Conservation (phyloP, 2,797 vertebrate genomes). For the Oreochromis mossambicus region DNA sequence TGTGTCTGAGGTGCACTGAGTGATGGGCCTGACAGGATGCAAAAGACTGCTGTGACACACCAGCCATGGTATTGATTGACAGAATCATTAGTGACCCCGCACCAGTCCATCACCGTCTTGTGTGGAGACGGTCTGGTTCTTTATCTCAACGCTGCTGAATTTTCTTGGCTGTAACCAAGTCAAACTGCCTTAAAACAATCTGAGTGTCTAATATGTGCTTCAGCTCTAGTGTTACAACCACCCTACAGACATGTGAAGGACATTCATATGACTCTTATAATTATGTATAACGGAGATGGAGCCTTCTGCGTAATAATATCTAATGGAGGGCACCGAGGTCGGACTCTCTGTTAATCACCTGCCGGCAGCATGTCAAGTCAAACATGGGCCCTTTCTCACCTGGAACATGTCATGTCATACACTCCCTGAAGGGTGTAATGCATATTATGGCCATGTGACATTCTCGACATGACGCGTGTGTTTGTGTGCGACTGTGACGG, state of each 20-base stretch:
- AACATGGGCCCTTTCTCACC: conserved; percentile 52
- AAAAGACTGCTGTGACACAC: conserved; percentile 24
- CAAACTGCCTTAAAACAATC: not conserved
- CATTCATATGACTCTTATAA: conserved; percentile 50
- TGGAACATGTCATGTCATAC: conserved; percentile 46
- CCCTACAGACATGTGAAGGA: conserved; percentile 54
- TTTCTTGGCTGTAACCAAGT: not conserved
- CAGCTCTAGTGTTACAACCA: not conserved
- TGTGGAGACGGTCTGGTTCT: not conserved
- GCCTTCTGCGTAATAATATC: conserved; percentile 29
- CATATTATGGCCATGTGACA: conserved; percentile 19
- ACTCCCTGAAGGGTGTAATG: conserved; percentile 39
- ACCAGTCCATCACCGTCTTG: conserved; percentile 14
- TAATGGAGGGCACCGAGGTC: conserved; percentile 40
- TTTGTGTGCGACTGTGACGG: not conserved
- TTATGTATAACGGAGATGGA: conserved; percentile 41
- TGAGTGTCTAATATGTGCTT: not conserved
- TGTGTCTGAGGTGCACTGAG: conserved; percentile 9
- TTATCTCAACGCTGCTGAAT: not conserved
- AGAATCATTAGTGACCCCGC: conserved; percentile 61
- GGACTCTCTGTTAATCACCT: conserved; percentile 60
- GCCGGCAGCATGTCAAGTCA: conserved; percentile 50
- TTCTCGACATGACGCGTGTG: not conserved
- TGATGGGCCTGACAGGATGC: conserved; percentile 37
- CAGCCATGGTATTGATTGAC: conserved; percentile 53